Evolutionary conservation across 2,113 vertebrate species (phyloP).

Genomic region (Limanda limanda): DNA sequence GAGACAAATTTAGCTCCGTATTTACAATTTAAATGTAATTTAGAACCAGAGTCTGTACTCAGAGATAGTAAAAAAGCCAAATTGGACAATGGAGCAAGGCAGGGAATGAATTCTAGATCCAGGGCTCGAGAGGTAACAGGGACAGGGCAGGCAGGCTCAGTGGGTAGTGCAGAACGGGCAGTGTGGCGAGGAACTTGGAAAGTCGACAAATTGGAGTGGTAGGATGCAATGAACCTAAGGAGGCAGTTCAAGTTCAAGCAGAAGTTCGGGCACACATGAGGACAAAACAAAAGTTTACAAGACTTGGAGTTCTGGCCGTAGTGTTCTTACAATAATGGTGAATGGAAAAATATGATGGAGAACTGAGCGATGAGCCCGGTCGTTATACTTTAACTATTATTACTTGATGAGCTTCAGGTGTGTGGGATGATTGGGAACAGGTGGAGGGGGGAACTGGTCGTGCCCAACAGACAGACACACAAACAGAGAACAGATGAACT

Average conservation of each 20-base stretch:
- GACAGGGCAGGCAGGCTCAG: too few relatives aligned
- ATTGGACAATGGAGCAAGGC: too few relatives aligned
- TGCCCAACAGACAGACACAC: not conserved
- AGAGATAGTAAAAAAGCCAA: too few relatives aligned
- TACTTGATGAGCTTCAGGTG: not conserved
- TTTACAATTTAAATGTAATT: too few relatives aligned
- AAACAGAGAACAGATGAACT: not conserved
- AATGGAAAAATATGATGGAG: not conserved
- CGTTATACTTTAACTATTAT: not conserved
- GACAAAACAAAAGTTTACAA: not conserved
- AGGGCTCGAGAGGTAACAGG: too few relatives aligned
- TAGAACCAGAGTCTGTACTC: too few relatives aligned
- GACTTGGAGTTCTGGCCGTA: not conserved
- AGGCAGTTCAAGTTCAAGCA: not conserved
- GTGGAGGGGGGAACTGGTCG: not conserved
- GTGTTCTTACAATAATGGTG: not conserved
- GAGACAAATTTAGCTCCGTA: not conserved
- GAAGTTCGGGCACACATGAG: not conserved
- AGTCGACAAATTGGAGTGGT: too few relatives aligned
- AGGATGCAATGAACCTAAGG: too few relatives aligned
- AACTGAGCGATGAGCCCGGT: not conserved
- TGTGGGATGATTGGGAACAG: not conserved
- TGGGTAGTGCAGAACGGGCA: too few relatives aligned
- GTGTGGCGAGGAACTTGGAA: too few relatives aligned
- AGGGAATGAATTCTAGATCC: too few relatives aligned